These are phyloP conservation scores for Drosophila auraria DNA, from an alignment of 1,140 invertebrate genomes.

Conservation along the genomic window DNA sequence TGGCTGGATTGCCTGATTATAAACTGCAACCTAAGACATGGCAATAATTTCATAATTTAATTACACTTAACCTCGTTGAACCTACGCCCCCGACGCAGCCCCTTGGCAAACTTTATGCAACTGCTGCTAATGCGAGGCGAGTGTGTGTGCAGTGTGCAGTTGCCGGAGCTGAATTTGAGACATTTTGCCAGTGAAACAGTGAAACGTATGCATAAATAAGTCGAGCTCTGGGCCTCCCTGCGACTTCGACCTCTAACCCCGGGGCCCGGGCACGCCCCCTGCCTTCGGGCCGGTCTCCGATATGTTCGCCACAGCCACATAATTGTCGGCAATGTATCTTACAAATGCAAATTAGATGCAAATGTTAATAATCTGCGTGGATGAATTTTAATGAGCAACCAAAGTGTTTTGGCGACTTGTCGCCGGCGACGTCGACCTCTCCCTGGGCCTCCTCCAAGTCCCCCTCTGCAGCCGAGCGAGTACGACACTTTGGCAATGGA, in stretches of 20 bases:
- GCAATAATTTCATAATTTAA: constrained; percentile 83
- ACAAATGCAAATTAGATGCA: constrained; percentile 82
- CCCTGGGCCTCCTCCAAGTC: constrained; percentile 11
- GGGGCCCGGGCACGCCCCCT: background rate
- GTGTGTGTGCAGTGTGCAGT: constrained; percentile 25
- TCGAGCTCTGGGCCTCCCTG: constrained; percentile 38
- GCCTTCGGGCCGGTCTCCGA: background rate
- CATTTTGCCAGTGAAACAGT: constrained; percentile 58
- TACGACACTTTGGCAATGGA: constrained; percentile 27
- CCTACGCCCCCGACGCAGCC: constrained; percentile 14
- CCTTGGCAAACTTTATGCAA: constrained; percentile 71
- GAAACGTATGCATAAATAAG: constrained; percentile 79
- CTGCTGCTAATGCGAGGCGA: constrained; percentile 11
- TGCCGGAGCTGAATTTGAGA: constrained; percentile 46
- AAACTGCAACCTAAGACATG: constrained; percentile 82
- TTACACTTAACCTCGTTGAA: constrained; percentile 82
- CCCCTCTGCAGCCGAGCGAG: constrained; percentile 12
- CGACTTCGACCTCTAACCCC: constrained; percentile 11
- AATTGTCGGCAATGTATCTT: constrained; percentile 83
- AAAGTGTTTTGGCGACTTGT: constrained; percentile 82
- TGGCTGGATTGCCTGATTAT: constrained; percentile 62
- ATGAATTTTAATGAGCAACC: constrained; percentile 80
- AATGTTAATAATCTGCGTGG: constrained; percentile 83
- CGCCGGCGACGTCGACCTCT: constrained; percentile 49
- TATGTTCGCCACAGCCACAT: constrained; percentile 55